Conservation (phyloP, 2,113 vertebrate genomes). For the Chaetura pelagica region DNA sequence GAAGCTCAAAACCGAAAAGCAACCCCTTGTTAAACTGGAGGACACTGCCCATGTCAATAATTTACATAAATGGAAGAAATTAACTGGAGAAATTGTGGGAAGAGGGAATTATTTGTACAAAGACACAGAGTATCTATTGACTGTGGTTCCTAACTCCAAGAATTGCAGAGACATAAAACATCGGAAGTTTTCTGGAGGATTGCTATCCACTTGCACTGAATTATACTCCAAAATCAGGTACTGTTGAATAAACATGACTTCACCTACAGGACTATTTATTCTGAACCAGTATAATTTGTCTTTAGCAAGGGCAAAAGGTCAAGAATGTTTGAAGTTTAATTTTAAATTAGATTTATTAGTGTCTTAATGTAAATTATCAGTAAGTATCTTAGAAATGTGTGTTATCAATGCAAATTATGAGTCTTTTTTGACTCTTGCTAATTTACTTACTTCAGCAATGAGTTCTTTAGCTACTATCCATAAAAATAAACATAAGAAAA, state of each 20-base stretch:
- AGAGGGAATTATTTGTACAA: neutral
- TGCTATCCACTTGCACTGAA: neutral
- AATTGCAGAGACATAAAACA: neutral
- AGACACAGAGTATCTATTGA: rapidly evolving
- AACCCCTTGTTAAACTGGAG: neutral
- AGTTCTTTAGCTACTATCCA: neutral
- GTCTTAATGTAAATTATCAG: neutral
- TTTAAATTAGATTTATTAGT: neutral
- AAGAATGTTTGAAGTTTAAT: neutral
- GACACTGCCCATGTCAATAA: neutral
- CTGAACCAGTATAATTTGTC: neutral
- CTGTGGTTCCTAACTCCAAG: neutral
- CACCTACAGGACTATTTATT: neutral
- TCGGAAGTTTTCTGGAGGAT: neutral
- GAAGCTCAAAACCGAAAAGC: neutral
- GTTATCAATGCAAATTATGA: neutral
- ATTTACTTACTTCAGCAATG: neutral
- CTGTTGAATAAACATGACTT: neutral
- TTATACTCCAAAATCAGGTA: neutral
- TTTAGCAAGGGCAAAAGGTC: neutral
- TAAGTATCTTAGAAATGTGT: neutral
- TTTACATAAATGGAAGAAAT: neutral
- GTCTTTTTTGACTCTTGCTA: neutral
- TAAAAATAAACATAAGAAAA: neutral
- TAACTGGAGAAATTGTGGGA: neutral